phyloP scores from a whole-genome alignment of 2,113 vertebrate species.

The Gulo gulo region DNA sequence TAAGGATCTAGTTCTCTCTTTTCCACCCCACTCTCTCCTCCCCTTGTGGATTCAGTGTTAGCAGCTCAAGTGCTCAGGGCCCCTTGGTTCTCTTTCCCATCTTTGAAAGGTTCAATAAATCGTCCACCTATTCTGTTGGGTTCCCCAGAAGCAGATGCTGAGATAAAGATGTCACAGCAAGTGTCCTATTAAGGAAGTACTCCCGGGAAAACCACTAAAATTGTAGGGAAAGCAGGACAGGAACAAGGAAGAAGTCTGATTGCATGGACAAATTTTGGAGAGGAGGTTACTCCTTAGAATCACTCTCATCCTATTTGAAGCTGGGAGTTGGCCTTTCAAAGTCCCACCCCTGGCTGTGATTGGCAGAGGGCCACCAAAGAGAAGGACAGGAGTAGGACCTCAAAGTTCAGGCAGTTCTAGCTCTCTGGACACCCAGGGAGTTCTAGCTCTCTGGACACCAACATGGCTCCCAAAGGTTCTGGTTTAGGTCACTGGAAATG shows the following conservation, averaged over 20 bases:
- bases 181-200: background rate
- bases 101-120: background rate
- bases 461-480: background rate
- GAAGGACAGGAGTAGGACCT: background rate
- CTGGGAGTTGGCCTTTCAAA: background rate
- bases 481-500: background rate
- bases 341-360: too few relatives aligned
- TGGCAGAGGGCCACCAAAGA: background rate
- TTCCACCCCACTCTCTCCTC: background rate
- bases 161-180: background rate
- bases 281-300: background rate
- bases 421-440: background rate
- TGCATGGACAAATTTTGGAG: background rate
- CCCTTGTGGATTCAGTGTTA: background rate
- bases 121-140: background rate
- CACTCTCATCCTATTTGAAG: background rate
- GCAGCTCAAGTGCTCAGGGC: background rate
- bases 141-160: background rate
- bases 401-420: background rate
- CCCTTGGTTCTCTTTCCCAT: background rate
- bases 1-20: background rate
- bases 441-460: background rate
- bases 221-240: background rate
- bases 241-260: background rate
- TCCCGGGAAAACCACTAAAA: background rate